Percentiles rank a stretch among this genome's conserved stretches.
These are phyloP conservation scores for Aphodius sticticus DNA, from an alignment of 2,888 invertebrate genomes.

Conservation along the genomic window DNA sequence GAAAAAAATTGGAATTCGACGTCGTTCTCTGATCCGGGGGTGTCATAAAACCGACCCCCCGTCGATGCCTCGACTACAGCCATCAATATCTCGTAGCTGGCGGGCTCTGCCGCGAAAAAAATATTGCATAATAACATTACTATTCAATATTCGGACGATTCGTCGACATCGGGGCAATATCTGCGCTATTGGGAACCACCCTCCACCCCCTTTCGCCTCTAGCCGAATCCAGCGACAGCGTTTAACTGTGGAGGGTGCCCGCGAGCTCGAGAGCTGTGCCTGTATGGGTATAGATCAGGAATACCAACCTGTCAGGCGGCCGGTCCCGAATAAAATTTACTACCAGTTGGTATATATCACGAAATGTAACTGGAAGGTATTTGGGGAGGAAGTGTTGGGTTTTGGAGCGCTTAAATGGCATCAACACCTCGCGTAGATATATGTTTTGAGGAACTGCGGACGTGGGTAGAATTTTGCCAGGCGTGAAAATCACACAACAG, in stretches of 20 bases:
- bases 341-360: conserved; percentile 20
- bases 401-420: neutral
- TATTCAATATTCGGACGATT: conserved; percentile 24
- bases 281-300: conserved; percentile 6
- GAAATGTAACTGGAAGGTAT: neutral
- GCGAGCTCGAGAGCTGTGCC: too few relatives aligned
- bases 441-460: neutral
- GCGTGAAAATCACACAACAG: too few relatives aligned
- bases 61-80: conserved; percentile 1
- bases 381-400: neutral
- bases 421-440: neutral
- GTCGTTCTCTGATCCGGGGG: neutral
- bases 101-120: neutral
- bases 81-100: conserved; percentile 18
- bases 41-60: neutral
- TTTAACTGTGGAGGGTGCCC: neutral
- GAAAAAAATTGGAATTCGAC: neutral
- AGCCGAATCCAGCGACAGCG: neutral
- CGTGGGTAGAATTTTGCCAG: neutral
- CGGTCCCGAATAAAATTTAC: conserved; percentile 20
- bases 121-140: conserved; percentile 22
- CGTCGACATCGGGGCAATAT: conserved; percentile 15
- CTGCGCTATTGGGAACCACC: conserved; percentile 10
- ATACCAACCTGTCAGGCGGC: conserved; percentile 22
- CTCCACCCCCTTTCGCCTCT: neutral